A percentile compares a stretch with the other conserved stretches of the same genome.
phyloP scores from a whole-genome alignment of 1,140 invertebrate genomes.

The Zaprionus ghesquierei region DNA sequence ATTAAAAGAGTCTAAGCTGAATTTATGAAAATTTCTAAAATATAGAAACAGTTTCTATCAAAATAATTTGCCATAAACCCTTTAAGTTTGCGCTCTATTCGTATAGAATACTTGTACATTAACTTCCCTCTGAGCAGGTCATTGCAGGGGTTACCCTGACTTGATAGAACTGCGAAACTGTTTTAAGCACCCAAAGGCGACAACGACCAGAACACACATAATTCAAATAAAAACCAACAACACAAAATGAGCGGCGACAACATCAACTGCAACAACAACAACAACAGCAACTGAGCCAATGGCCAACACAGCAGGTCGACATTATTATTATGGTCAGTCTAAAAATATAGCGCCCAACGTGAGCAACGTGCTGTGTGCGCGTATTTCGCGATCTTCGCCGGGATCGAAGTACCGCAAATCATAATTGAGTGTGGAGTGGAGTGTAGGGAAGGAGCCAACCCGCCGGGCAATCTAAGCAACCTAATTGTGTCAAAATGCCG shows the following conservation, averaged over 20 bases:
- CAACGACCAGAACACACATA: slow-evolving; percentile 72
- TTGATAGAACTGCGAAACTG: slow-evolving; percentile 20
- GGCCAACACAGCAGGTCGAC: slow-evolving; percentile 56
- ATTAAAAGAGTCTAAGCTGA: no score
- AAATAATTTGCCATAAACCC: no score
- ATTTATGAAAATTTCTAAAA: no score
- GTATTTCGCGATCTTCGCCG: slow-evolving; percentile 13
- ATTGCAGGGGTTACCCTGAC: slow-evolving; percentile 23
- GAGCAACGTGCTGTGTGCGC: slow-evolving; percentile 44
- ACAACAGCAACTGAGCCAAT: slow-evolving; percentile 32
- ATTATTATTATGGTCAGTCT: slow-evolving; percentile 78
- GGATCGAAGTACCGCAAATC: slow-evolving; percentile 23
- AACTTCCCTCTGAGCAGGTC: slow-evolving; percentile 21
- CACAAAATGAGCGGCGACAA: slow-evolving; percentile 50
- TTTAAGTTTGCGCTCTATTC: no score
- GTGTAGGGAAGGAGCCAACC: no score
- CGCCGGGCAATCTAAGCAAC: no score
- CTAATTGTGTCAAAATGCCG: slow-evolving; percentile 54
- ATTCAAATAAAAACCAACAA: slow-evolving; percentile 61
- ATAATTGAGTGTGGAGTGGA: neutral
- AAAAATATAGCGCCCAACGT: slow-evolving; percentile 73
- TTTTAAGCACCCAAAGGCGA: slow-evolving; percentile 58
- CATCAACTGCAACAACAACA: slow-evolving; percentile 15
- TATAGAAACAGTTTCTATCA: neutral
- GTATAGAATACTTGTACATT: neutral